Evolutionary conservation across 92 coral and sea anemone genomes (phyloP), one percentile per base, ranked within the genome.

Genomic region (Epizoanthus fatuus): DNA sequence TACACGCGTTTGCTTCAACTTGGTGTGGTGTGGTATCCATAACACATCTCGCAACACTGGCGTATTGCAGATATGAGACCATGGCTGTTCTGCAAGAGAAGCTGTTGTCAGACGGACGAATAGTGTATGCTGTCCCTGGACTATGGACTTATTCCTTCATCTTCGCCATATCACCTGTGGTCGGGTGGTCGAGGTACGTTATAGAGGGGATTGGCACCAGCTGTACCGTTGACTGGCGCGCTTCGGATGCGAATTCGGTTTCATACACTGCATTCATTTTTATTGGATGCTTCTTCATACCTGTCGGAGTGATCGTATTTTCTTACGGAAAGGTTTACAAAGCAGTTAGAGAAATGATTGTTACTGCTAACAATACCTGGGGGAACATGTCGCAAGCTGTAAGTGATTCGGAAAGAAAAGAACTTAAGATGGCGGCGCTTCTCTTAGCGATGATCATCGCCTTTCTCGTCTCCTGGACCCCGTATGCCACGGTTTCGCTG

Each of bases 141-240:
- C 12, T 84, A 38, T 90, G 93, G 93, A 5, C 64, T 11, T 90
- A 59, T 66, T 86, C 90, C 14, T 52, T 90, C 8, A 60, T 52
- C 6, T 80, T 90, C 37, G 86, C 87, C 65, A 64, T 81, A 4
- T 64, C 86, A 5, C 93, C 93, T 47, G 10, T 90, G 47, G 2
- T 73, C 10, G 93, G 93, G 7, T 90, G 93, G 93, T 86, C 93
- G 12, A 74, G 87, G 68, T 90, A 80, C 57, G 87, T 87, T 37
- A 59, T 79, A n/a, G 93, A 90, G n/a, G 89, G 86, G 49, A 81
- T 86, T 44, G 86, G 86, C 56, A 75, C 87, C 1, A 90, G 87
- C 1, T 90, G 93, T 70, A 78, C 93, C 3, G 39, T 90, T 3
- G 53, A 65, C 38, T 90, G 90, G 90, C 86, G 86, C 20, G 63